Evolutionary conservation across 2,113 vertebrate genomes (phyloP).

Genomic region (Tragelaphus strepsiceros): DNA sequence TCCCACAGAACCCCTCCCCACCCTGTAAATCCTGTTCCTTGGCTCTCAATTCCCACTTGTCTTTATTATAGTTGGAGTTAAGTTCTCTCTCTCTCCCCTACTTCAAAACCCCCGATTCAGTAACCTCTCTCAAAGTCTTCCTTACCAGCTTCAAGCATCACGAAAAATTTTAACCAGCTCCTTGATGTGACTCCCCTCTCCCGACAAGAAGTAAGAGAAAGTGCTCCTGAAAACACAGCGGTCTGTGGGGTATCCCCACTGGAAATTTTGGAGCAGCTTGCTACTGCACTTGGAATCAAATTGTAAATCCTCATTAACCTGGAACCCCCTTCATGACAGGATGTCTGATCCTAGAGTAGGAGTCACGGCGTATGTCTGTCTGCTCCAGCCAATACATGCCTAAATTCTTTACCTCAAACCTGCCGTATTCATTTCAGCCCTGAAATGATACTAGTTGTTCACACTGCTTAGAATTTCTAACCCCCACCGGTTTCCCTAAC

Average conservation of each 20-base stretch:
- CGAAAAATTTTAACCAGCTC: neutral
- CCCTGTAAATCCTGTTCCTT: neutral
- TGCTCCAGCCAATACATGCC: neutral
- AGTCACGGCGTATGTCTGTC: too few relatives aligned
- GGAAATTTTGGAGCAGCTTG: neutral
- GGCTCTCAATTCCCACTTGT: neutral
- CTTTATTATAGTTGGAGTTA: neutral
- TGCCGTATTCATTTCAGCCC: too few relatives aligned
- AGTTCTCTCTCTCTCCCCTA: neutral
- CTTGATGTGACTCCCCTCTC: neutral
- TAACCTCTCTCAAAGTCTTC: neutral
- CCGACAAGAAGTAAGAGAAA: neutral
- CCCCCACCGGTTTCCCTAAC: neutral
- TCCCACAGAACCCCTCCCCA: neutral
- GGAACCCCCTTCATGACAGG: neutral
- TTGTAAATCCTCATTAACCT: neutral
- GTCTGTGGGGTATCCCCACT: too few relatives aligned
- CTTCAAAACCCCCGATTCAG: neutral
- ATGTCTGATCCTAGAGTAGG: neutral
- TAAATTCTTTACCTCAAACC: too few relatives aligned
- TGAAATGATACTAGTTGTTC: neutral
- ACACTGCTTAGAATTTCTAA: neutral
- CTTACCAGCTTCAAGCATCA: neutral
- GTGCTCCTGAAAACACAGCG: neutral
- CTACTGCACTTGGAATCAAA: neutral